Base-by-base conservation (phyloP, 2,113 vertebrate species). In the Ceyx melanurus region DNA sequence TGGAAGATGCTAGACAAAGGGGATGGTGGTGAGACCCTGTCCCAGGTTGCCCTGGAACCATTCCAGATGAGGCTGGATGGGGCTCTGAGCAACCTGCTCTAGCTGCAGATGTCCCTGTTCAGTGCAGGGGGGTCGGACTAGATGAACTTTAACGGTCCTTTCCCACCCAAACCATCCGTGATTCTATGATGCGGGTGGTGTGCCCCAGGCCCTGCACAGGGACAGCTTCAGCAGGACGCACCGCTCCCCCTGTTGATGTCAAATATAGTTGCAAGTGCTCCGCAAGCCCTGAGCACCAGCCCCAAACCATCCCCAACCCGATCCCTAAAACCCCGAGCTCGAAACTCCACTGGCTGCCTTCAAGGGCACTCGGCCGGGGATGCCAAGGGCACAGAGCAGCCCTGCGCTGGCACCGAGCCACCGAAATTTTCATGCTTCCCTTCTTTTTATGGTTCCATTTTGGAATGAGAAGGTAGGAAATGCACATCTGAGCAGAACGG, bases 161-260 rank as follows among this genome's bases (percentile, higher is more conserved):
- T 67, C 22, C 8, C 15, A 67, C 29, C 21, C 65, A 33, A 48
- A 15, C 13, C 31, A 23, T 21, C 45, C 33, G 8, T 26, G 66
- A 35, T 17, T 46, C 13, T n/a, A 9, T 15, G 65, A 18, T 33
- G 65, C 45, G 3, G 62, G 18, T 23, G 74, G n/a, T 13, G 0
- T 1, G 14, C 53, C 72, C 70, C 70, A 8, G 31, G 37, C 17
- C 46, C 22, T 3, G 71, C 5, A 0, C 33, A 6, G 68, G 46
- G 46, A 71, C 66, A 33, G 65, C 76, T 29, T 60, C 78, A 7
- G 10, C 70, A 90, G 83, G 91, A 46, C 65, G 15, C 53, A 10
- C 78, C 71, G 78, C 95, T 95, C 93, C 89, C 94, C 85, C 78
- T 92, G 84, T 75, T 87, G 94, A 65, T 89, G 58, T 54, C 89